Evolutionary conservation across 1,140 invertebrate species (phyloP).

Genomic region (Potamilus streckersoni): DNA sequence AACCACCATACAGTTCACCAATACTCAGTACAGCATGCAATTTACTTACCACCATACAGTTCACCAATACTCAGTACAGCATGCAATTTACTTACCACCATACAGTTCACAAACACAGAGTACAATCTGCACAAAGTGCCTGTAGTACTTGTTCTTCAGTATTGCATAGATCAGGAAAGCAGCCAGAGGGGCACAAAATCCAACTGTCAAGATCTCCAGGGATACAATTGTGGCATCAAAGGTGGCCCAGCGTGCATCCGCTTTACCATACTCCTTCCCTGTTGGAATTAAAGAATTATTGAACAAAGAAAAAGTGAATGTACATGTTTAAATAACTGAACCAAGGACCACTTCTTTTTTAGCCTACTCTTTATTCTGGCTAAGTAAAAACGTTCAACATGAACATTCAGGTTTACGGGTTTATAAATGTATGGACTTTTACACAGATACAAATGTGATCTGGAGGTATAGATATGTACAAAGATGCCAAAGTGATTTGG

Average conservation of each 20-base stretch:
- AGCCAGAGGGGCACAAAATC: conserved; percentile 50
- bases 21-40: conserved; percentile 57
- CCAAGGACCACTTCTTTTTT: neutral
- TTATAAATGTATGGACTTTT: too few relatives aligned
- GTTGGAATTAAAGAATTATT: neutral
- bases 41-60: too few relatives aligned
- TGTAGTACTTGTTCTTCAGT: conserved; percentile 48
- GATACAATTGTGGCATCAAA: conserved; percentile 65
- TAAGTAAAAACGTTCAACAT: neutral
- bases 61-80: too few relatives aligned
- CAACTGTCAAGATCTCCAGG: conserved; percentile 61
- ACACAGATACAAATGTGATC: too few relatives aligned
- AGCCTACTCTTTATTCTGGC: neutral
- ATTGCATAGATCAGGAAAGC: conserved; percentile 57
- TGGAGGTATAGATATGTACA: too few relatives aligned
- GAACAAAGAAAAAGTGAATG: neutral
- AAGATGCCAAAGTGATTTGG: too few relatives aligned
- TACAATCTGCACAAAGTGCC: conserved; percentile 62
- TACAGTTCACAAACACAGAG: conserved; percentile 65
- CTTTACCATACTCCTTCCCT: conserved; percentile 66
- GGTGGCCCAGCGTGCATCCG: conserved; percentile 60
- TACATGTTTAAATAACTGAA: neutral
- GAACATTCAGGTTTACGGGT: neutral
- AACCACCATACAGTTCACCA: conserved; percentile 67
- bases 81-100: conserved; percentile 53